Percentiles rank a stretch among this genome's conserved stretches.
Conservation (phyloP, 2,888 invertebrate genomes). For the Cerceris ruficornis region DNA sequence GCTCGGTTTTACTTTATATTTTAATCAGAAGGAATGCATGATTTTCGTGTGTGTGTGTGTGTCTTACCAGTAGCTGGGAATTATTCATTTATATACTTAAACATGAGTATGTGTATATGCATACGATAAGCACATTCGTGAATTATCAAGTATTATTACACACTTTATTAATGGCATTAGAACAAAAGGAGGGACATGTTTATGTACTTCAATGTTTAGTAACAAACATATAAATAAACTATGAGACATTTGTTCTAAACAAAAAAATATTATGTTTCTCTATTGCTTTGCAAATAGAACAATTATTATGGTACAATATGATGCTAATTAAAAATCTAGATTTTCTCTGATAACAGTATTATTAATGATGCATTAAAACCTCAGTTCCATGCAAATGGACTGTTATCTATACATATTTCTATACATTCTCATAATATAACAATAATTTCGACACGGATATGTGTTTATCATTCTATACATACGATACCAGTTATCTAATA, state of each 20-base stretch:
- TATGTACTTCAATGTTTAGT: background rate
- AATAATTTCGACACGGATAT: too few species aligned
- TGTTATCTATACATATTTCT: slow-evolving; percentile 20
- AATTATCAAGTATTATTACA: slow-evolving; percentile 35
- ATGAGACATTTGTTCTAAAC: background rate
- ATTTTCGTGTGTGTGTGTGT: background rate
- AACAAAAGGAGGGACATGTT: slow-evolving; percentile 49
- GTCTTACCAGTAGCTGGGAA: slow-evolving; percentile 11
- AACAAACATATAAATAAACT: background rate
- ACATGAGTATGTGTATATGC: background rate
- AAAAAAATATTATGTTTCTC: background rate
- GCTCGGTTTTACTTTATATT: background rate
- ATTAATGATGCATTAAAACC: background rate
- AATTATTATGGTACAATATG: slow-evolving; percentile 50
- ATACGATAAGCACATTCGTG: slow-evolving; percentile 16
- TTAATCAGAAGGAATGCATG: slow-evolving; percentile 29
- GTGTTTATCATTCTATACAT: too few species aligned
- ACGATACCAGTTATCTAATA: too few species aligned
- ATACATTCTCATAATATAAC: background rate
- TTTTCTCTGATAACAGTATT: slow-evolving; percentile 16
- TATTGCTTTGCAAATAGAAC: slow-evolving; percentile 15
- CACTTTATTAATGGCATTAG: slow-evolving; percentile 46
- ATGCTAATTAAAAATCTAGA: slow-evolving; percentile 15
- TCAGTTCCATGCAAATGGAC: background rate
- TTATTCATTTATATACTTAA: slow-evolving; percentile 24